Conservation (phyloP, 2,113 vertebrate genomes). For the Monarcha castaneiventris region DNA sequence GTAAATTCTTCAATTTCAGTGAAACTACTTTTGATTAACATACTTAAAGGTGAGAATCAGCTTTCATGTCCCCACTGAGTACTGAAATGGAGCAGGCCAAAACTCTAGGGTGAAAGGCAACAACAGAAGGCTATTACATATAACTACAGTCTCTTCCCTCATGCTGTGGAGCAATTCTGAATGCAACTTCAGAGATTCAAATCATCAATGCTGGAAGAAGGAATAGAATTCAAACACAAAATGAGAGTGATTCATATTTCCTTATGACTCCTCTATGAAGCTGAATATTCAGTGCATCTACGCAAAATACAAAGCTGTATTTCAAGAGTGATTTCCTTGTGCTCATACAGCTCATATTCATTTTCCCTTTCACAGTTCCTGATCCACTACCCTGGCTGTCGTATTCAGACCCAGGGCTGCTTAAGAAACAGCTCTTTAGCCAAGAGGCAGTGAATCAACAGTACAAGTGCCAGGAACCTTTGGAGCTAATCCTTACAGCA, state of each 20-base stretch:
- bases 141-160: not conserved
- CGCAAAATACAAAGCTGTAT: slow-evolving; percentile 4
- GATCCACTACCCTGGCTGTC: not conserved
- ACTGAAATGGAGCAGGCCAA: not conserved
- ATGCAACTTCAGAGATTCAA: slow-evolving; percentile 11
- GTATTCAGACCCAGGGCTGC: not conserved
- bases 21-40: slow-evolving; percentile 11
- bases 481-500: not conserved
- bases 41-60: slow-evolving; percentile 13
- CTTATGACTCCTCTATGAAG: not conserved
- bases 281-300: slow-evolving; percentile 4
- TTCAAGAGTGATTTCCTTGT: not conserved
- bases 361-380: not conserved
- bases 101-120: slow-evolving; percentile 11
- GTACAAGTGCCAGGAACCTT: not conserved
- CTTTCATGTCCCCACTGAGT: not conserved
- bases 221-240: not conserved
- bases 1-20: not conserved
- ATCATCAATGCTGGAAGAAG: not conserved
- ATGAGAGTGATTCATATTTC: slow-evolving; percentile 30
- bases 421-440: not conserved
- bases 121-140: slow-evolving; percentile 30
- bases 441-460: not conserved
- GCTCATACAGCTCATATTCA: not conserved
- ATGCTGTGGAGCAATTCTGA: slow-evolving; percentile 9